Evolutionary conservation across 2,888 invertebrate species (phyloP), one percentile per base, ranked within the genome.

Genomic region (Metallyticus violacea): DNA sequence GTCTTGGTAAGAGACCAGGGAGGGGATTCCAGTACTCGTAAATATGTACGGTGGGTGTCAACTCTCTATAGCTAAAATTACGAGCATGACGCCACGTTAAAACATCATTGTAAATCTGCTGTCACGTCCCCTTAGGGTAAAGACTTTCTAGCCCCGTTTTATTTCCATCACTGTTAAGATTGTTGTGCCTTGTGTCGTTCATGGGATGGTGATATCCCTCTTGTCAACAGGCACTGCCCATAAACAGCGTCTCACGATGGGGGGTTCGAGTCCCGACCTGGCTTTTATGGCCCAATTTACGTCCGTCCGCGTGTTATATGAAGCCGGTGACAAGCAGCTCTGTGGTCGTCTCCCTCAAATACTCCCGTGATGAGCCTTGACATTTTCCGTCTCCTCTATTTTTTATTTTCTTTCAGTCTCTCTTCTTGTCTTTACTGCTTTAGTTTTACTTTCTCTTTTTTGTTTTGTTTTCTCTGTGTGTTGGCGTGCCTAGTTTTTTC

Each of bases 251-350:
- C 6, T 82, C 82, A 82, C 82, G 82, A 62, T 82, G 82, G 82
- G 82, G 82, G 82, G 82, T 82, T 82, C 82, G 82, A 82, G 82
- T 29, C 82, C 82, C 82, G 82, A 27, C 62, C 76, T 29, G 26
- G 76, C 26, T 82, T 82, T 82, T 82, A 82, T n/a, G 27, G 82
- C 82, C 82, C 62, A 82, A 82, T 82, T 82, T 82, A 82, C 82
- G 82, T 82, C 76, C 26, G 82, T 29, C 76, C 22, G 26, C 76
- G 76, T 82, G 82, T 76, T 82, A 82, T 76, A 82, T 76, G 82
- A 40, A 22, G 62, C 40, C 76, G 7, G 26, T 26, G 82, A 81
- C 76, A 15, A 62, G 40, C 40, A n/a, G n/a, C n/a, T n/a, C n/a
- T n/a, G n/a, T n/a, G n/a, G n/a, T n/a, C 4, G 40, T 62, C 40